Percentiles rank a stretch among this genome's conserved stretches.
Evolutionary conservation across 2,113 vertebrate genomes (phyloP).

Genomic region (Morone chrysops): DNA sequence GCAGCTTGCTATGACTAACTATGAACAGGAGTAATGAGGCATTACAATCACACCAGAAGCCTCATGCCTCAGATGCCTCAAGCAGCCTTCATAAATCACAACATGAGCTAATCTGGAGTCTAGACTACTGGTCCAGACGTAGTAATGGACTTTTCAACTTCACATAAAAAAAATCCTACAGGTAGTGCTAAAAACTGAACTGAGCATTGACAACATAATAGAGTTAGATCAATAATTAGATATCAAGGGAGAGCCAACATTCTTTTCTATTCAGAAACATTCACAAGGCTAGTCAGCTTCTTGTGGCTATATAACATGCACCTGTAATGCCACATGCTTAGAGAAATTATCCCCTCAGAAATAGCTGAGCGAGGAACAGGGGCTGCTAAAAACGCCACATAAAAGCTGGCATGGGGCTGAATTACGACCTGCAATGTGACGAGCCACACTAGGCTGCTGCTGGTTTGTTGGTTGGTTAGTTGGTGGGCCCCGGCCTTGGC

Average conservation of each 20-base stretch:
- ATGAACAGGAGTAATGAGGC: conserved; percentile 82
- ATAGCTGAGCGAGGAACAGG: conserved; percentile 72
- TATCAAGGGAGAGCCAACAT: conserved; percentile 74
- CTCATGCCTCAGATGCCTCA: conserved; percentile 78
- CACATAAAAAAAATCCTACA: conserved; percentile 70
- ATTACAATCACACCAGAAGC: conserved; percentile 81
- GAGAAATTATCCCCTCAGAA: conserved; percentile 77
- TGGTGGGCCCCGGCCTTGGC: conserved; percentile 68
- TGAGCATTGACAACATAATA: conserved; percentile 61
- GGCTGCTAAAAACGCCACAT: conserved; percentile 83
- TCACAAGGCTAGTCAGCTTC: conserved; percentile 37
- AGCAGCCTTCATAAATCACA: conserved; percentile 81
- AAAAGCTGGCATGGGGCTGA: conserved; percentile 79
- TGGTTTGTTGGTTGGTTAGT: conserved; percentile 66
- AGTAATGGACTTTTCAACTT: conserved; percentile 74
- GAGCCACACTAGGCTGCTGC: conserved; percentile 67
- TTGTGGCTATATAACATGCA: conserved; percentile 73
- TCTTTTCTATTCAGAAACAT: conserved; percentile 64
- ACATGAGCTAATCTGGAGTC: conserved; percentile 76
- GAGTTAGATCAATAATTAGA: conserved; percentile 70
- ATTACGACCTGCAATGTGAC: conserved; percentile 79
- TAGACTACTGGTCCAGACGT: conserved; percentile 78
- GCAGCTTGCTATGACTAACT: conserved; percentile 76
- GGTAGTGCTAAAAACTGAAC: conserved; percentile 71
- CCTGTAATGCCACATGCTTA: conserved; percentile 78